These are phyloP conservation scores for Trachelus stipa DNA, from an alignment of 2,888 invertebrate genomes.

Conservation along the genomic window DNA sequence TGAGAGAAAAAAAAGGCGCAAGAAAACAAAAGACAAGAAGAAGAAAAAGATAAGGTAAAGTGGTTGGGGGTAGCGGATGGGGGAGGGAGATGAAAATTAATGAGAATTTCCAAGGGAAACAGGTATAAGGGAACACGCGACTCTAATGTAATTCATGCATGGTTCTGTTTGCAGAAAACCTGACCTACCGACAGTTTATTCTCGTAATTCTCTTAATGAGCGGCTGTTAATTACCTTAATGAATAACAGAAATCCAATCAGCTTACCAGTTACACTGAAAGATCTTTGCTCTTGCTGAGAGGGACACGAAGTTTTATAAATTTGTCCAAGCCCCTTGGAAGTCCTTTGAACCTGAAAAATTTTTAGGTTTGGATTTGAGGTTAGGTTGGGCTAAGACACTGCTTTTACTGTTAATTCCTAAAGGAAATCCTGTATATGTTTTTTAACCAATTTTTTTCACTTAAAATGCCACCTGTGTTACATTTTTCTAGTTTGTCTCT, in stretches of 20 bases:
- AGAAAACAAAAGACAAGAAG: background rate
- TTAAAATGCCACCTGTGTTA: background rate
- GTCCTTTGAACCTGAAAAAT: background rate
- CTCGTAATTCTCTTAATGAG: slow-evolving; percentile 54
- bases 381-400: no score
- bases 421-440: background rate
- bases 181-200: slow-evolving; percentile 26
- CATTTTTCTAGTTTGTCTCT: background rate
- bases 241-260: slow-evolving; percentile 52
- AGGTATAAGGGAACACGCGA: slow-evolving; percentile 33
- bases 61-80: background rate
- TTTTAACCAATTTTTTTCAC: background rate
- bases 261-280: slow-evolving; percentile 23
- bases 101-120: slow-evolving; percentile 15
- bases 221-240: slow-evolving; percentile 57
- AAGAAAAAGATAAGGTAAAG: background rate
- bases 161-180: slow-evolving; percentile 43
- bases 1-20: background rate
- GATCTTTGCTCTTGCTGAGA: background rate
- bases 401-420: background rate
- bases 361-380: no score
- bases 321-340: background rate
- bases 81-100: slow-evolving; percentile 15
- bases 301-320: background rate
- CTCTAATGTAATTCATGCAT: slow-evolving; percentile 50